Conservation (phyloP, 2,113 vertebrate genomes). For the Megalops atlanticus region DNA sequence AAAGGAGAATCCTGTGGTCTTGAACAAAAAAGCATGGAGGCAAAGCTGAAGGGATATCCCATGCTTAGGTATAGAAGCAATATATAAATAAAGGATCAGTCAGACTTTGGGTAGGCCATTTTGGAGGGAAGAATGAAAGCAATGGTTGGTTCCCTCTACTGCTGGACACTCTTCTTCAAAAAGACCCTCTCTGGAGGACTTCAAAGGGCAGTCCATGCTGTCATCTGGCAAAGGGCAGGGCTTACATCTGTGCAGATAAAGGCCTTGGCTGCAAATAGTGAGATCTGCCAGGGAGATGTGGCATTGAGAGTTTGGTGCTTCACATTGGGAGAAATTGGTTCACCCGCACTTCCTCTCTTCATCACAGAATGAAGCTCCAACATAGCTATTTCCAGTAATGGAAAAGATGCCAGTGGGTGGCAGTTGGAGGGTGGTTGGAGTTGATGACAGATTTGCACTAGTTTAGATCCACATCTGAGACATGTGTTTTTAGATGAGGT, state of each 20-base stretch:
- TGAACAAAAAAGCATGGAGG: background rate
- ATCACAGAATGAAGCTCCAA: too few species aligned
- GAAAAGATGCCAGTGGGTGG: too few species aligned
- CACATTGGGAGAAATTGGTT: too few species aligned
- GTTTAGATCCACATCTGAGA: too few species aligned
- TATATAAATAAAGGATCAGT: conserved; percentile 6
- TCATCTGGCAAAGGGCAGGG: conserved; percentile 59
- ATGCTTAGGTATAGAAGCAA: background rate
- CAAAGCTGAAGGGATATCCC: background rate
- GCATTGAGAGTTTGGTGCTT: conserved; percentile 16
- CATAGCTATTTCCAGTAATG: too few species aligned
- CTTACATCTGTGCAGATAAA: conserved; percentile 64
- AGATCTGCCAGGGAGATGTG: conserved; percentile 59
- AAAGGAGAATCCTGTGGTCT: too few species aligned
- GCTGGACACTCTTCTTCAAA: conserved; percentile 15
- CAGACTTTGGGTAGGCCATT: conserved; percentile 8
- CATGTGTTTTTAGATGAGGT: too few species aligned
- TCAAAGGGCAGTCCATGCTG: conserved; percentile 54
- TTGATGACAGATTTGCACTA: too few species aligned
- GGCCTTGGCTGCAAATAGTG: conserved; percentile 53
- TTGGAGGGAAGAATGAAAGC: background rate
- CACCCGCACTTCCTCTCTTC: too few species aligned
- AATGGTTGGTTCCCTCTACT: background rate
- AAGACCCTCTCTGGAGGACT: conserved; percentile 48
- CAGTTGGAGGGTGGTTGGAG: too few species aligned